Base-by-base conservation (phyloP, 2,113 vertebrate genomes). In the Axis porcinus region DNA sequence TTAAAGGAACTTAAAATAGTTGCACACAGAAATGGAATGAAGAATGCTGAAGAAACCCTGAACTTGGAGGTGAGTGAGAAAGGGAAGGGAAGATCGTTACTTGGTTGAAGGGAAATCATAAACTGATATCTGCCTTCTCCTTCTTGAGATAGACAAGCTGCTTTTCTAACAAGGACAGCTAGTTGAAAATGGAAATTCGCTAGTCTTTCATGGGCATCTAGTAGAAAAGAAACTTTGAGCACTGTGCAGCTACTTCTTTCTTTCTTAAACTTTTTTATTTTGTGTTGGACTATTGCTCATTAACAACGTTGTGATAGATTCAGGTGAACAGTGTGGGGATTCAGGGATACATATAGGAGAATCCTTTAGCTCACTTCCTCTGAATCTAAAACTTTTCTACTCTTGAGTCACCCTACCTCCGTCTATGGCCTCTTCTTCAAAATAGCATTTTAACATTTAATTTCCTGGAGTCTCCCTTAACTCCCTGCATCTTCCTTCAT, bases 1-100 rank as follows among this genome's bases (percentile, higher is more conserved):
- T 84, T 94, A 52, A 67, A 87, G 85, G 28, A 9, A 43, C 97
- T 97, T 10, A 91, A 52, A 52, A 84, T 50, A 91, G 88, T 60
- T 60, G 92, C 95, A 78, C 57, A 10, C 11, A 91, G 36, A 30
- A 97, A 96, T 64, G 97, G 95, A 82, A 45, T 40, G 17, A 92
- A 92, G 76, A 54, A 85, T 8, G 74, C n/a, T 82, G 84, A 13
- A 57, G 94, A 74, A 7, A 47, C 17, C 13, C 50, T 94, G 33
- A 96, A 52, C 50, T 19, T 86, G 6, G 92, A 94, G 81, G 92
- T 96, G 57, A 96, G 92, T 11, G 40, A 27, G 57, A 79, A 13
- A 57, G 2, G 10, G 52, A 33, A 67, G 10, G 19, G 58, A 40
- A 67, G 3, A 13, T 25, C 17, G 13, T 28, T 79, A 16, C 58